phyloP scores from a whole-genome alignment of 2,113 vertebrate genomes.

The Herpetotheres cachinnans region DNA sequence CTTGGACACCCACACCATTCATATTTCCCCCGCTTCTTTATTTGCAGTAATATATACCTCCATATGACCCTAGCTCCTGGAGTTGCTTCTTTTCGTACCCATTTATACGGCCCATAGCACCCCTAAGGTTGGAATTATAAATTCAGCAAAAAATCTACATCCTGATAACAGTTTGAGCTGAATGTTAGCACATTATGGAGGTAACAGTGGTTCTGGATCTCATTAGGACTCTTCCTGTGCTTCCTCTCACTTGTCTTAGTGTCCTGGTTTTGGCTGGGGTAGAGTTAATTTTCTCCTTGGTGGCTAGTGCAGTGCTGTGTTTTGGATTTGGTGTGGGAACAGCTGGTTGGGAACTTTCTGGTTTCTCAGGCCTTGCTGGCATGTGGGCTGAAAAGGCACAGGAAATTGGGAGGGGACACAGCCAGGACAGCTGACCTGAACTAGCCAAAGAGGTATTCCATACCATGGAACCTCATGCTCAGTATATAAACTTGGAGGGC shows the following conservation, averaged over 20 bases:
- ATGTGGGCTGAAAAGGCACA: too few relatives aligned
- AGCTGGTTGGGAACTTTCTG: too few relatives aligned
- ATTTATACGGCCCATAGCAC: background rate
- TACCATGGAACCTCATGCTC: too few relatives aligned
- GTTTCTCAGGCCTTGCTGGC: too few relatives aligned
- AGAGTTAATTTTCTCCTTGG: too few relatives aligned
- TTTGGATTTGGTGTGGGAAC: too few relatives aligned
- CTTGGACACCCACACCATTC: background rate
- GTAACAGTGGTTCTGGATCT: background rate
- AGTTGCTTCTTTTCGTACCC: background rate
- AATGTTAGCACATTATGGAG: background rate
- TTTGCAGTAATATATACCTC: background rate
- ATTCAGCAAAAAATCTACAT: background rate
- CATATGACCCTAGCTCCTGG: background rate
- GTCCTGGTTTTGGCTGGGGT: too few relatives aligned
- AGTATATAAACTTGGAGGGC: too few relatives aligned
- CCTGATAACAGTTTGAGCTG: background rate
- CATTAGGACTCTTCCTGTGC: background rate
- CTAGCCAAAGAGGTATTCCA: too few relatives aligned
- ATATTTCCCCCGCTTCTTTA: background rate
- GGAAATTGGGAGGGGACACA: too few relatives aligned
- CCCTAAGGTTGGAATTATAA: background rate
- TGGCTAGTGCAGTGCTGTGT: too few relatives aligned
- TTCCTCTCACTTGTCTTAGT: background rate
- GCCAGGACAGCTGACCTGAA: too few relatives aligned